Evolutionary conservation across 2,888 invertebrate genomes (phyloP).

Genomic region (Synanthedon myopaeformis): DNA sequence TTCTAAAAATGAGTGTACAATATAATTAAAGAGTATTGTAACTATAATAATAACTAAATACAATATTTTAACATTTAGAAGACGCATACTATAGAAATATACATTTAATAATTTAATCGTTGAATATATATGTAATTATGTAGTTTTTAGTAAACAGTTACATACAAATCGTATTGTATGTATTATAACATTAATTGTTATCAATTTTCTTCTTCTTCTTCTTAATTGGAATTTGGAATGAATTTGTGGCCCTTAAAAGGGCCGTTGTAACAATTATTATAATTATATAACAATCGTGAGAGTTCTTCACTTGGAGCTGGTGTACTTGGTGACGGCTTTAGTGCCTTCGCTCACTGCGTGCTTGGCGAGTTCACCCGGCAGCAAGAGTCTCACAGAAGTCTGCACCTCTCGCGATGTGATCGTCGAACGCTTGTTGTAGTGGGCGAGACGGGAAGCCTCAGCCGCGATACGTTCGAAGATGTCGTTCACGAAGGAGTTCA

Average conservation of each 20-base stretch:
- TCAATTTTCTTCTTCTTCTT: not conserved
- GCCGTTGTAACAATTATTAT: constrained; percentile 6
- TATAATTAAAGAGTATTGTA: too few relatives aligned
- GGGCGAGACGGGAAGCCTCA: constrained; percentile 73
- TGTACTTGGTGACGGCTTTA: constrained; percentile 74
- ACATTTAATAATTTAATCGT: too few relatives aligned
- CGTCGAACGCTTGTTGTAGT: constrained; percentile 74
- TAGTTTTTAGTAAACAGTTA: too few relatives aligned
- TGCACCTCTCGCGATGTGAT: constrained; percentile 78
- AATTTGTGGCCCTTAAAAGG: constrained; percentile 15
- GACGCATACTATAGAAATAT: too few relatives aligned
- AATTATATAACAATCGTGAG: not conserved
- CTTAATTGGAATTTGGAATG: not conserved
- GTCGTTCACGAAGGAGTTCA: constrained; percentile 80
- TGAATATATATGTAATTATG: too few relatives aligned
- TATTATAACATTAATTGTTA: too few relatives aligned
- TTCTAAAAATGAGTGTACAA: too few relatives aligned
- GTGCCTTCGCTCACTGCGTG: constrained; percentile 77
- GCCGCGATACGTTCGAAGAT: constrained; percentile 78
- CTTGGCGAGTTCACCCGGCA: constrained; percentile 78
- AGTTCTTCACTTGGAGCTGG: constrained; percentile 38
- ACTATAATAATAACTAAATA: too few relatives aligned
- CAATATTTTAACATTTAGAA: too few relatives aligned
- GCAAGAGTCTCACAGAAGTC: constrained; percentile 74
- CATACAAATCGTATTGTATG: too few relatives aligned